Base-by-base conservation (phyloP, 2,797 vertebrate species). In the Percopsis omiscomaycus region DNA sequence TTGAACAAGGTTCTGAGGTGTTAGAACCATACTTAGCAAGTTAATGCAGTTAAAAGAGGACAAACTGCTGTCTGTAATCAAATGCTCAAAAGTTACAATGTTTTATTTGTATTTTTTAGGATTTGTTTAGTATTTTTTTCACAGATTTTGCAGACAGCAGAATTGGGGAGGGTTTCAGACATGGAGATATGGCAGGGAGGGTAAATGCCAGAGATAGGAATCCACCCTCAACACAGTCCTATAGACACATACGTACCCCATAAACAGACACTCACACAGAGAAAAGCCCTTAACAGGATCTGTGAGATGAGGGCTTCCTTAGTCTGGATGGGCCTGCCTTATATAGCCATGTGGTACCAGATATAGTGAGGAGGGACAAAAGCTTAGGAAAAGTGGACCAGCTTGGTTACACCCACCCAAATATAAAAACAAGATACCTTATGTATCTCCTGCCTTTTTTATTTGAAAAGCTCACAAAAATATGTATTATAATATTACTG, bases 241-340 rank as follows among this genome's bases (percentile, higher is more conserved):
- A 1, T 28, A 54, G 11, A 66, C 28, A 51, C 27, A 66, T 49
- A 50, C 32, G 8, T 37, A 42, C 28, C 28, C 55, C 51, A 54
- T 37, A 46, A 47, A n/a, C 56, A 70, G 28, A 66, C 59, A 42
- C 22, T 22, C 50, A 14, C 8, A 0, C 1, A 66, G 63, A 45
- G 71, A 11, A 75, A 69, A 75, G 56, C 71, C 82, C 82, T 82
- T 77, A 86, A 87, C 75, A 80, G 86, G 83, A 82, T 74, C 55
- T 71, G 79, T 79, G 74, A 71, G 60, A 50, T 30, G 4, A 71
- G 52, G 16, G 16, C 68, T 55, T 73, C 65, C 61, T 29, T 56
- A 29, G 13, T 58, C 68, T 68, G 46, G 68, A 71, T 56, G 60
- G 42, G 30, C 50, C 15, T 4, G 45, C 86, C 88, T 82, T 89